Base-by-base conservation (phyloP, 2,797 vertebrate species). In the Eulemur albifrons region DNA sequence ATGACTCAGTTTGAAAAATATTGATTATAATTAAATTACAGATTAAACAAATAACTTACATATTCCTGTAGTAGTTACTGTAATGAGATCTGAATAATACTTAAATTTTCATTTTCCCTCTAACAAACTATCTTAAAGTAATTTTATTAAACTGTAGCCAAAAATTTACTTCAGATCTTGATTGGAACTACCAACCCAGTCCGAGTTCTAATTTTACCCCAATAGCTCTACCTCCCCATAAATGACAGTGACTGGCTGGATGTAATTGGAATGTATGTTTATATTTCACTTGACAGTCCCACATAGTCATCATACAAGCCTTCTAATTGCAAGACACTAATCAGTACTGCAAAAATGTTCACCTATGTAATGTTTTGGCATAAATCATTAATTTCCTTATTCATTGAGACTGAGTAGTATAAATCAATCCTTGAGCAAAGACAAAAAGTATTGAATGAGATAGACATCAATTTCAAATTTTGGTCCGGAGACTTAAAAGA, bases 351-450 rank as follows among this genome's bases (percentile, higher is more conserved):
- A 59, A 82, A 93, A 86, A 86, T 18, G 32, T 75, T 90, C 61
- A 85, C 76, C 3, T 94, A 17, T 77, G 54, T 88, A 87, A 77
- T 90, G 90, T 69, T 69, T 75, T 87, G 50, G 18, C 48, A 94
- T 80, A 93, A 94, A 77, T 77, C 84, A 94, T 85, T 93, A 93
- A 87, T 72, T 94, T 96, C 54, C 30, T 73, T 81, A 94, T 82
- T 93, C 59, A 94, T 14, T 86, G 21, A 94, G 8, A 88, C 20
- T 81, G n/a, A 94, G 40, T 30, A 50, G 89, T 27, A 88, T 65
- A 98, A 82, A 80, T 96, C 50, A 92, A 80, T 86, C 48, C 23
- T 70, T 89, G 35, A 70, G 15, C 7, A 87, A 90, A 94, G 82
- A 73, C 27, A 90, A 80, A 48, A 95, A 93, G 88, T 54, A 85